Base-by-base conservation (phyloP, 2,797 vertebrate species). In the Paramormyrops hopkinsi region DNA sequence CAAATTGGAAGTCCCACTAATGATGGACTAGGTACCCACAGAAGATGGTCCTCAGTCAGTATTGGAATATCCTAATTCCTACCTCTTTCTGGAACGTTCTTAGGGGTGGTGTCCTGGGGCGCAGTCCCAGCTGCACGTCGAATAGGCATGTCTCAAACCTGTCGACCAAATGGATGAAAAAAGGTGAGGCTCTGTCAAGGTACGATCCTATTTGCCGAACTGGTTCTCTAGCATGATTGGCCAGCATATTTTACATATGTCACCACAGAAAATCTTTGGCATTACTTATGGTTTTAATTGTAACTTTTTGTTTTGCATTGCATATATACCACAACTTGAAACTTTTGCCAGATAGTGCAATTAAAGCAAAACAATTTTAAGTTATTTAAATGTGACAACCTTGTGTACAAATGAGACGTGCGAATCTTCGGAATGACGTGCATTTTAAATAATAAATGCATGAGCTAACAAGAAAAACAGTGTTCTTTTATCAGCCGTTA, bases 61-160 rank as follows among this genome's bases (percentile, higher is more conserved):
- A 73, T 8, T 82, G 19, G 41, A 82, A 82, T 25, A 51, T 25
- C 48, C 92, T 90, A 94, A 90, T 19, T 9, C 94, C 91, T 96
- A 92, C 97, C 97, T 95, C 96, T 96, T 17, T 97, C 96, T 91
- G 96, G 93, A 91, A 97, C 96, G 91, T 94, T 96, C 91, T 97
- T 96, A 89, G 97, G 95, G 90, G 97, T 94, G 86, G 97, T 97
- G 95, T 99, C 98, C 94, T 97, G 96, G 82, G 97, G 95, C 1
- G 97, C 96, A 88, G 96, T 95, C 53, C 96, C 97, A 92, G 98
- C 95, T 22, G 97, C 93, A 93, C 98, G 96, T 76, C 98, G 97
- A 94, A 99, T 99, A 0, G 98, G 98, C 98, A 99, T 99, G 76
- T 95, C 93, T 91, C 14, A n/a, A 53, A 89, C 19, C 91, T 92